Evolutionary conservation across 2,797 vertebrate genomes (phyloP).

Genomic region (Pterois miles): DNA sequence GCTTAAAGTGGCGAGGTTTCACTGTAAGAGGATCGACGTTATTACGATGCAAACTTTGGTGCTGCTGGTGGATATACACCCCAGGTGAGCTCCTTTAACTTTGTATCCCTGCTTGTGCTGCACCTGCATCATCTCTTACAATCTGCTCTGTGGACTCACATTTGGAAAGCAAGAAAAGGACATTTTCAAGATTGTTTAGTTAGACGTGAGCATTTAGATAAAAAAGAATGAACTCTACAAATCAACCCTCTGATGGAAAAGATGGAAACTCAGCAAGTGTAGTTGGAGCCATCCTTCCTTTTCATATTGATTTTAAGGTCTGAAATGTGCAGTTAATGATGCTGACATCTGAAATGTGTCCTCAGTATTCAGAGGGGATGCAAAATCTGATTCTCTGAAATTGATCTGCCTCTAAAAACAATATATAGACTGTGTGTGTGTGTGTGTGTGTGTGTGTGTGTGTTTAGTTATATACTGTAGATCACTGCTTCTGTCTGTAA

Average conservation of each 20-base stretch:
- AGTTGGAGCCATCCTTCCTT: not conserved
- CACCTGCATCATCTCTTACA: too few species aligned
- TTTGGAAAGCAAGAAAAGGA: not conserved
- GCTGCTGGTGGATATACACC: conserved; percentile 95
- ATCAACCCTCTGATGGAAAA: not conserved
- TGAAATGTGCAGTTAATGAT: conserved; percentile 9
- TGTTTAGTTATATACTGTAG: not conserved
- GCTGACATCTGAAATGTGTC: conserved; percentile 20
- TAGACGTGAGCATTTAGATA: not conserved
- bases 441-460: not conserved
- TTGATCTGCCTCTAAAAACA: conserved; percentile 19
- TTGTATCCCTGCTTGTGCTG: not conserved
- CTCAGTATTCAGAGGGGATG: conserved; percentile 26
- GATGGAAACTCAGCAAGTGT: not conserved
- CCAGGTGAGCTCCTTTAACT: conserved; percentile 86
- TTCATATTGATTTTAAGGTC: not conserved
- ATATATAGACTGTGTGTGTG: not conserved
- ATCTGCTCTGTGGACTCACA: not conserved
- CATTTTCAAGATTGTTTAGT: not conserved
- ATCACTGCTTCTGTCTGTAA: not conserved
- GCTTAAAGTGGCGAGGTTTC: conserved; percentile 94
- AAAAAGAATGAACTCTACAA: conserved; percentile 15
- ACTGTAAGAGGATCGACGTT: conserved; percentile 94
- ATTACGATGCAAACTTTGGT: conserved; percentile 98
- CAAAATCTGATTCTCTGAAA: conserved; percentile 24